Conservation (phyloP, 1,140 invertebrate genomes). For the Cylas formicarius region DNA sequence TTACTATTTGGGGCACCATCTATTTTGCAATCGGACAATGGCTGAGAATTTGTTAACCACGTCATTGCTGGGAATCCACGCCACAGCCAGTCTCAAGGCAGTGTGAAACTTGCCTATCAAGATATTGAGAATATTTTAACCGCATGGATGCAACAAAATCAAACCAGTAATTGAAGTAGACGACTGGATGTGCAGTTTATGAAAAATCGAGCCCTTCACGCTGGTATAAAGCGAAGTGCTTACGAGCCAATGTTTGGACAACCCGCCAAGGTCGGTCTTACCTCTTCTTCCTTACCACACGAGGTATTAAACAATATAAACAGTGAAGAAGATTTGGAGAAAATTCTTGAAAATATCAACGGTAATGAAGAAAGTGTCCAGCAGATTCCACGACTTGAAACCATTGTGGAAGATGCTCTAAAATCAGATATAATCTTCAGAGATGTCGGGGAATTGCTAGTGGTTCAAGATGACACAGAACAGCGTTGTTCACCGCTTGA, state of each 20-base stretch:
- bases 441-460: too few species aligned
- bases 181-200: conserved; percentile 32
- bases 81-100: conserved; percentile 18
- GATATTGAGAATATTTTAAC: conserved; percentile 26
- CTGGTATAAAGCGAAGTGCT: conserved; percentile 28
- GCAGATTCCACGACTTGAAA: too few species aligned
- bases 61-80: conserved; percentile 34
- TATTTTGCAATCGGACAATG: conserved; percentile 36
- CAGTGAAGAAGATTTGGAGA: too few species aligned
- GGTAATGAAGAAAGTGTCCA: too few species aligned
- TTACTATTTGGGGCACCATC: conserved; percentile 25
- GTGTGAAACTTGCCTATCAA: conserved; percentile 28
- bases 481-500: too few species aligned
- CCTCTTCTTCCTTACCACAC: conserved; percentile 12
- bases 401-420: too few species aligned
- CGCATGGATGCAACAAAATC: conserved; percentile 27
- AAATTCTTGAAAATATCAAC: too few species aligned
- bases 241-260: conserved; percentile 37
- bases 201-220: conserved; percentile 33
- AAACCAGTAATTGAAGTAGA: conserved; percentile 15
- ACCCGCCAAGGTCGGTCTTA: conserved; percentile 14
- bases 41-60: conserved; percentile 34
- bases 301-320: too few species aligned
- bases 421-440: too few species aligned
- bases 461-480: too few species aligned